phyloP scores from a whole-genome alignment of 2,888 invertebrate species.

The Pollenia angustigena region DNA sequence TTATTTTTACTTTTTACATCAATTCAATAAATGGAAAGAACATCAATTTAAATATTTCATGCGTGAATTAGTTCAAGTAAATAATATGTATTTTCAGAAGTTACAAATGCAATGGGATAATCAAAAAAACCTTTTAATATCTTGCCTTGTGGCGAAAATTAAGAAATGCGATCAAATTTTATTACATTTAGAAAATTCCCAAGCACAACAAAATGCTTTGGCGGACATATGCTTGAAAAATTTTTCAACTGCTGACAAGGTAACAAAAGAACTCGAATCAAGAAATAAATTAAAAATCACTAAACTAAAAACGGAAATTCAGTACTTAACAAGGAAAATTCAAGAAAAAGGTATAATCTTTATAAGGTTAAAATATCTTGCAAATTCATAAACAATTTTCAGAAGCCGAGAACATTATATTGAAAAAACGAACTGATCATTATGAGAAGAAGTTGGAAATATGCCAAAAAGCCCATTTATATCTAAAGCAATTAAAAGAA shows the following conservation, averaged over 20 bases:
- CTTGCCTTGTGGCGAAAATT: constrained; percentile 59
- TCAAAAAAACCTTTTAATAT: constrained; percentile 80
- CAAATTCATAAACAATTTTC: neutral
- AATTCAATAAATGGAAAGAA: constrained; percentile 90
- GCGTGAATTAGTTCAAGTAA: constrained; percentile 86
- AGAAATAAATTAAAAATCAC: constrained; percentile 75
- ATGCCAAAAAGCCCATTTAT: constrained; percentile 86
- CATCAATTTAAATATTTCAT: constrained; percentile 88
- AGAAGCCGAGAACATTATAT: constrained; percentile 81
- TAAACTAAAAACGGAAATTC: constrained; percentile 77
- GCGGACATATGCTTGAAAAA: constrained; percentile 35
- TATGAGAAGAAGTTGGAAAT: constrained; percentile 81
- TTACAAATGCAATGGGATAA: constrained; percentile 86
- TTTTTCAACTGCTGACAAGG: constrained; percentile 30
- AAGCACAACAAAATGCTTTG: constrained; percentile 48
- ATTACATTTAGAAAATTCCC: constrained; percentile 62
- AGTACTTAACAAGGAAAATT: constrained; percentile 73
- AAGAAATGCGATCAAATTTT: constrained; percentile 68
- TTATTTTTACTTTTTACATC: constrained; percentile 87
- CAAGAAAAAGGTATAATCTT: constrained; percentile 71
- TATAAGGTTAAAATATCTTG: no score
- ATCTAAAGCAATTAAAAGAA: constrained; percentile 88
- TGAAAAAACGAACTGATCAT: constrained; percentile 76
- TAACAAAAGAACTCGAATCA: constrained; percentile 60
- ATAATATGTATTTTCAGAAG: constrained; percentile 85